These are phyloP conservation scores for Diprion similis DNA, from an alignment of 1,140 invertebrate species.

Conservation along the genomic window DNA sequence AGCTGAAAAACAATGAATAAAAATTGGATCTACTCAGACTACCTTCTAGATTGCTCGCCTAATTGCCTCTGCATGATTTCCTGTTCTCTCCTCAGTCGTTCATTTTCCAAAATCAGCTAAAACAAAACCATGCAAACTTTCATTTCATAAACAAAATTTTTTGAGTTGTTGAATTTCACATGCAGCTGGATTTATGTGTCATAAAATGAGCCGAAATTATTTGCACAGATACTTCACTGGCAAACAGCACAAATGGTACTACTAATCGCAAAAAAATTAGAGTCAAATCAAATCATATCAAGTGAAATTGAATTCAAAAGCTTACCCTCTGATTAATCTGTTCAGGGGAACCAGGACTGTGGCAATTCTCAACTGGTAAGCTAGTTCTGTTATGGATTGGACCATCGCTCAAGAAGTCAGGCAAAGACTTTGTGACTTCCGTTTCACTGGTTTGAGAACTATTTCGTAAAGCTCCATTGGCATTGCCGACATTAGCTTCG, in stretches of 20 bases:
- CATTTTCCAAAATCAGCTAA: conserved; percentile 64
- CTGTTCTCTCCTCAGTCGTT: conserved; percentile 65
- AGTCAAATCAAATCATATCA: conserved; percentile 8
- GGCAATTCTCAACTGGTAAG: conserved; percentile 58
- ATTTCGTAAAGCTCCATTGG: conserved; percentile 17
- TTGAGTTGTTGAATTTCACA: too few species aligned
- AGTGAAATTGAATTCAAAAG: conserved; percentile 20
- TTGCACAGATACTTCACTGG: too few species aligned
- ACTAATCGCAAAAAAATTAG: conserved; percentile 15
- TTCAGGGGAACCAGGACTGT: conserved; percentile 46
- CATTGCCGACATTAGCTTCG: conserved; percentile 33
- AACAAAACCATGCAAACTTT: conserved; percentile 26
- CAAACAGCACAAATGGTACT: background rate
- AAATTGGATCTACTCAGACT: conserved; percentile 31
- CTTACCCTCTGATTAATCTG: conserved; percentile 48
- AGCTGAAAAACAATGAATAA: too few species aligned
- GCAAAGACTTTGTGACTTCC: conserved; percentile 69
- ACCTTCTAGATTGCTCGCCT: conserved; percentile 61
- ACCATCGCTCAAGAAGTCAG: conserved; percentile 77
- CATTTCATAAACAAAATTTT: too few species aligned
- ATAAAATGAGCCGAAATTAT: too few species aligned
- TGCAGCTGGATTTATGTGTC: too few species aligned
- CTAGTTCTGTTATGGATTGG: conserved; percentile 66
- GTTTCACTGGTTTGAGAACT: conserved; percentile 36
- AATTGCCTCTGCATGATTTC: conserved; percentile 62